Percentiles rank a stretch among this genome's conserved stretches.
phyloP scores from a whole-genome alignment of 2,797 vertebrate genomes.

The Chelidonichthys spinosus region DNA sequence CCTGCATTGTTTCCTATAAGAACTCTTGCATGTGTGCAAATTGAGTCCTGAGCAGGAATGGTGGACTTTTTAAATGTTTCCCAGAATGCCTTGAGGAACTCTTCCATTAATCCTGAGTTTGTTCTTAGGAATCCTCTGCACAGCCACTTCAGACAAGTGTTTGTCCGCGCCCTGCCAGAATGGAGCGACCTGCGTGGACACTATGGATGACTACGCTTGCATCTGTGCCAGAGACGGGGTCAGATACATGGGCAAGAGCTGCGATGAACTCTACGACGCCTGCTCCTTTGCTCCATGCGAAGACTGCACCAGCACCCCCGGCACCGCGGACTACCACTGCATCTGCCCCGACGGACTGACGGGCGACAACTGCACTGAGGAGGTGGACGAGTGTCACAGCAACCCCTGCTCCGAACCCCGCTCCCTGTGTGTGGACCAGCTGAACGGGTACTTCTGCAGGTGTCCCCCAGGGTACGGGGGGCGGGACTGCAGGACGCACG shows the following conservation, averaged over 20 bases:
- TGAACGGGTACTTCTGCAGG: constrained; percentile 82
- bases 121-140: constrained; percentile 84
- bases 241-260: constrained; percentile 85
- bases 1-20: not conserved
- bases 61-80: not conserved
- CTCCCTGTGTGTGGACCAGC: constrained; percentile 79
- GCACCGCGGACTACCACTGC: constrained; percentile 79
- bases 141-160: constrained; percentile 82
- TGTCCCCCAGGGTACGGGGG: constrained; percentile 80
- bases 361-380: constrained; percentile 77
- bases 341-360: constrained; percentile 78
- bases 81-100: not conserved
- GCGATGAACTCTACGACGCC: constrained; percentile 84
- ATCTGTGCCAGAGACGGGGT: constrained; percentile 79
- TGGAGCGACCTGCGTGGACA: constrained; percentile 86
- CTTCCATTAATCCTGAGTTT: not conserved
- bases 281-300: constrained; percentile 81
- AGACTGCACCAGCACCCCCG: constrained; percentile 75
- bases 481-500: constrained; percentile 75
- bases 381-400: constrained; percentile 81
- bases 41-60: not conserved
- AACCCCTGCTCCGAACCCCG: constrained; percentile 81
- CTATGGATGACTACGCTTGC: constrained; percentile 87
- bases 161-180: constrained; percentile 87
- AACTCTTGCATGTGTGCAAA: not conserved